Conservation (phyloP, 2,888 invertebrate species). For the Troilus luridus region DNA sequence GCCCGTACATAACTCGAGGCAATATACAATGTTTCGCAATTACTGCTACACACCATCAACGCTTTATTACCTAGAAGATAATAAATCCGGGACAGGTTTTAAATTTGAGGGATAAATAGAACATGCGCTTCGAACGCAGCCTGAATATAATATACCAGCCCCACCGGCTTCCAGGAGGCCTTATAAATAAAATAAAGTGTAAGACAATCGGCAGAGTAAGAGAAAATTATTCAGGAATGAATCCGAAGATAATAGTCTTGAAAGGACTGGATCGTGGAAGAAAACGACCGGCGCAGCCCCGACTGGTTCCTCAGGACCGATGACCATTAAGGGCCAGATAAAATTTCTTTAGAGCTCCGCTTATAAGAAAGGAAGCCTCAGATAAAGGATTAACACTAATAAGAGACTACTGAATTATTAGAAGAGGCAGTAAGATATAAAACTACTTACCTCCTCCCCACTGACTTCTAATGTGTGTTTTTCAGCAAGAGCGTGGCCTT, state of each 20-base stretch:
- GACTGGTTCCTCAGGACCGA: background rate
- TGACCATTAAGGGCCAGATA: conserved; percentile 4
- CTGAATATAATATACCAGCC: background rate
- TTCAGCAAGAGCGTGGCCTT: background rate
- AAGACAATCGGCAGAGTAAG: background rate
- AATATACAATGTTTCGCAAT: background rate
- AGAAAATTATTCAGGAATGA: background rate
- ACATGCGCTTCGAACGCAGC: background rate
- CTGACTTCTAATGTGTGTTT: conserved; percentile 39
- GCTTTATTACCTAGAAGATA: background rate
- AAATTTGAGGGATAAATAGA: background rate
- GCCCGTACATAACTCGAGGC: background rate
- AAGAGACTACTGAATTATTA: conserved; percentile 43
- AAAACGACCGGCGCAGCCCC: background rate
- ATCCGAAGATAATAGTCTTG: conserved; percentile 2
- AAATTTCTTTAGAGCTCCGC: background rate
- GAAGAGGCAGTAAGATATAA: background rate
- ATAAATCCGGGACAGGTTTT: background rate
- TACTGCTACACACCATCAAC: background rate
- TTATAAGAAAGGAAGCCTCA: background rate
- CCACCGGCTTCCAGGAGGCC: background rate
- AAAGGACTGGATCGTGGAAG: background rate
- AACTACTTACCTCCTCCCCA: background rate
- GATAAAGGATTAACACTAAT: conserved; percentile 45
- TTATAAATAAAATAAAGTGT: background rate